phyloP scores from a whole-genome alignment of 2,113 vertebrate genomes.

The Isurus oxyrinchus region DNA sequence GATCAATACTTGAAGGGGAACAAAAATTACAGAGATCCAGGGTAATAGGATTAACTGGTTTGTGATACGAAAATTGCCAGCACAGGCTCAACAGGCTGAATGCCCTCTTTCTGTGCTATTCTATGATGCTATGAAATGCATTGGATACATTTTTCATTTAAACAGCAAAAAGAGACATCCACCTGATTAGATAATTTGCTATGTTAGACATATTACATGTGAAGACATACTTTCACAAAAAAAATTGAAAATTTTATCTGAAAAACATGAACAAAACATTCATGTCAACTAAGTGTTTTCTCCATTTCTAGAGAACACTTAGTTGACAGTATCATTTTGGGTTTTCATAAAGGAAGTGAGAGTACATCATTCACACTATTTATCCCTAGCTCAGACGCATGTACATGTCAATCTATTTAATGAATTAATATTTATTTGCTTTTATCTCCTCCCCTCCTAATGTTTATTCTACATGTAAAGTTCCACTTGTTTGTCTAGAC shows the following conservation, averaged over 20 bases:
- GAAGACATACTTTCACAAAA: not conserved
- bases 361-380: not conserved
- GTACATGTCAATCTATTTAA: not conserved
- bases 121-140: no score
- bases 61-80: no score
- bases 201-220: no score
- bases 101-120: no score
- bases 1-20: no score
- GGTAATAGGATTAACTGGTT: no score
- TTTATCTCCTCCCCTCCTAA: not conserved
- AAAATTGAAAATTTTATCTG: not conserved
- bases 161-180: not conserved
- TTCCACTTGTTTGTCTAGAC: no score
- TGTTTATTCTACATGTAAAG: no score
- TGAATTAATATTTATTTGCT: not conserved
- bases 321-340: no score
- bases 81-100: no score
- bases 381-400: not conserved
- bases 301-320: not conserved
- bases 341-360: not conserved
- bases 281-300: not conserved
- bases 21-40: no score
- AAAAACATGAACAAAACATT: not conserved
- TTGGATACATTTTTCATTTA: not conserved
- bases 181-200: no score